phyloP scores from a whole-genome alignment of 2,113 vertebrate genomes.

The Upupa epops region DNA sequence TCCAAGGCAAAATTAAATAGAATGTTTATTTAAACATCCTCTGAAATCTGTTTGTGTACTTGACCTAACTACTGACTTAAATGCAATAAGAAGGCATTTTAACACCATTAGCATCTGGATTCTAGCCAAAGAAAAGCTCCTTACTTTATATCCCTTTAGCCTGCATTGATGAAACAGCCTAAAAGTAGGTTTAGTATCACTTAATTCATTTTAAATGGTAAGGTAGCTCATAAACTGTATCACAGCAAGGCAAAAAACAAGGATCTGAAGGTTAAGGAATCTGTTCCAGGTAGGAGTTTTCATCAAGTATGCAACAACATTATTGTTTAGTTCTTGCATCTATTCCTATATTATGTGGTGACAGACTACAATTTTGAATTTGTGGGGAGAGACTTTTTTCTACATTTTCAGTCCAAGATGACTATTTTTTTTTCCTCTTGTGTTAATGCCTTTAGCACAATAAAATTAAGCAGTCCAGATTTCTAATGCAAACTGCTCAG shows the following conservation, averaged over 20 bases:
- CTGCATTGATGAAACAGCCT: conserved; percentile 62
- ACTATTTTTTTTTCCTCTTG: neutral
- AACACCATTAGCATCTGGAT: conserved; percentile 74
- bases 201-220: conserved; percentile 73
- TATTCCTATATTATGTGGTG: neutral
- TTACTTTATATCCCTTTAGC: conserved; percentile 70
- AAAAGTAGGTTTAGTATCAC: conserved; percentile 59
- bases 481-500: conserved; percentile 64
- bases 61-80: conserved; percentile 75
- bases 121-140: conserved; percentile 70
- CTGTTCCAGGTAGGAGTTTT: neutral
- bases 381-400: neutral
- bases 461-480: conserved; percentile 67
- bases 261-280: conserved; percentile 40
- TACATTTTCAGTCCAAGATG: neutral
- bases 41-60: conserved; percentile 75
- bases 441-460: conserved; percentile 21
- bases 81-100: conserved; percentile 72
- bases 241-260: conserved; percentile 2
- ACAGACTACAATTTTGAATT: neutral
- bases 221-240: conserved; percentile 32
- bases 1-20: conserved; percentile 63
- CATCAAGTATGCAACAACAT: neutral
- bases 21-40: conserved; percentile 77
- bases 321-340: neutral